Base-by-base conservation (phyloP, 2,888 invertebrate species). In the Mellilla xanthometata region DNA sequence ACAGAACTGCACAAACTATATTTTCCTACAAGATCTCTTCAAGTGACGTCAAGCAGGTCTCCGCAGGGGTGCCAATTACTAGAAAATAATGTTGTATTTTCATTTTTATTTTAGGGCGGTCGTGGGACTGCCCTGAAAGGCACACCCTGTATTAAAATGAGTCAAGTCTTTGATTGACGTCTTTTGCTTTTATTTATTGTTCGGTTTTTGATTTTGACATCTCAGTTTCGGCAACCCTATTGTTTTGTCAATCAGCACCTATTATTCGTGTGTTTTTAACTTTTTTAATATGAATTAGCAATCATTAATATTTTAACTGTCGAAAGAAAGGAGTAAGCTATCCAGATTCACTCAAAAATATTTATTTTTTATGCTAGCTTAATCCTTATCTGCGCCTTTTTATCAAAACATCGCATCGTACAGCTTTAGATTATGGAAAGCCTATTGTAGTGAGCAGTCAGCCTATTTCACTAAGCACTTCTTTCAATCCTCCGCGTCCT, bases 41-140 rank as follows among this genome's bases (percentile, higher is more conserved):
- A 82, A 81, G 80, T 75, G 82, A 76, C 77, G 79, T 81, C 86
- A 82, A 84, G 81, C 81, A 62, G 80, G 62, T 66, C 72, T 73
- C 88, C 68, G 76, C 76, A 84, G 88, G 88, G 88, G 84, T 77
- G 86, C 89, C 88, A 88, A 88, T 89, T 88, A 87, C 81, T 70
- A 76, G 63, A 69, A 84, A 85, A 87, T 85, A 88, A 83, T 83
- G 80, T 86, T 84, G 49, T 84, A 82, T 83, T 86, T 82, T 76
- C 65, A 75, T 82, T 86, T 88, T 85, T 85, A 86, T 87, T 88
- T 87, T 82, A 84, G 87, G 89, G 87, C 83, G 85, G 82, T 80
- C 82, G 85, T 86, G 87, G 85, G 88, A 88, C 82, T 78, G 52
- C 83, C 85, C 77, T 84, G 88, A 72, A 78, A 89, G 70, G 80